Evolutionary conservation across 2,113 vertebrate genomes (phyloP).

Genomic region (Sialia sialis): DNA sequence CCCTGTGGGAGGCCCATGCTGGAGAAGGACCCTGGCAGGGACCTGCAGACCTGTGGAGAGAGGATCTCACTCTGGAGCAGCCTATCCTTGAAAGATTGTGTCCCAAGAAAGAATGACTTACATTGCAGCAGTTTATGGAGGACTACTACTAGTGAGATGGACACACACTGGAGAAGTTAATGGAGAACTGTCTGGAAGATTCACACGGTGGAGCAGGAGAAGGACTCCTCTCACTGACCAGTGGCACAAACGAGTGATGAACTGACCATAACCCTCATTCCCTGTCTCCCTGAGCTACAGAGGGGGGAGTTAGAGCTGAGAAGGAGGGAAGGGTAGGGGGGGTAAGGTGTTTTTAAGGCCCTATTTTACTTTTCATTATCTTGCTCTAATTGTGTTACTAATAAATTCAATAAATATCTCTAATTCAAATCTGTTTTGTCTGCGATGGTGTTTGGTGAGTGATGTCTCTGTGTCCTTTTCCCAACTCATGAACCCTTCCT

Average conservation of each 20-base stretch:
- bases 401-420: not conserved
- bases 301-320: not conserved
- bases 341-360: not conserved
- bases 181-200: not conserved
- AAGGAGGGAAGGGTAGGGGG: not conserved
- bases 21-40: not conserved
- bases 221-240: not conserved
- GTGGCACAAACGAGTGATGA: not conserved
- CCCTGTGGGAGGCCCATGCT: rapidly evolving
- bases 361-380: not conserved
- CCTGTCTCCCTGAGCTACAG: not conserved
- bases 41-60: not conserved
- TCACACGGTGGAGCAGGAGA: not conserved
- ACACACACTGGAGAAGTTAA: not conserved
- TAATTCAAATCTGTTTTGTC: not conserved
- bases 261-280: not conserved
- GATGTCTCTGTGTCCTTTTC: not conserved
- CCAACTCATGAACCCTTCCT: rapidly evolving
- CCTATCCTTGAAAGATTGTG: too few relatives aligned
- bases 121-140: not conserved
- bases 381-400: not conserved
- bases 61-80: not conserved
- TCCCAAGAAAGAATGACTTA: too few relatives aligned
- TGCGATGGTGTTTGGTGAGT: not conserved
- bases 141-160: rapidly evolving